Conservation (phyloP, 53 echinoderm and acorn worm species). For the Apostichopus leukothele region DNA sequence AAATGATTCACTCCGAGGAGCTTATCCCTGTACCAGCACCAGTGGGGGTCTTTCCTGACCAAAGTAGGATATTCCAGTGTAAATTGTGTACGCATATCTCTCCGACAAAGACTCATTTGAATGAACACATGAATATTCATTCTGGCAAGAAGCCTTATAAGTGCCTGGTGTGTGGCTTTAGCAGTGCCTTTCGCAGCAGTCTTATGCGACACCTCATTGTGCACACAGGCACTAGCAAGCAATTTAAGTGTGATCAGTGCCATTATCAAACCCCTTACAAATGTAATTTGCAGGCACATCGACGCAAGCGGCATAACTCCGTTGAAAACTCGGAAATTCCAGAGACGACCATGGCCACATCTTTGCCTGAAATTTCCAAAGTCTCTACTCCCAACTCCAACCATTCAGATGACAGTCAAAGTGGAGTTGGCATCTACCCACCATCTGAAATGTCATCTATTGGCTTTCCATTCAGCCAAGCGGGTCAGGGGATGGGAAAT, state of each 20-base stretch:
- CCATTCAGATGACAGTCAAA: constrained; percentile 54
- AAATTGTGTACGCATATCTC: constrained; percentile 95
- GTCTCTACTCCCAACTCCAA: constrained; percentile 44
- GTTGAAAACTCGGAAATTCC: constrained; percentile 49
- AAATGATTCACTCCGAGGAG: constrained; percentile 65
- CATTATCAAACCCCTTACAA: constrained; percentile 99
- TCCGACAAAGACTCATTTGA: constrained; percentile 90
- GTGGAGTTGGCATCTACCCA: constrained; percentile 55
- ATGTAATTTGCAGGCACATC: constrained; percentile 95
- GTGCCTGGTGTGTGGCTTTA: constrained; percentile 98
- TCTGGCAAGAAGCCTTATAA: constrained; percentile 98
- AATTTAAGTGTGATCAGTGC: constrained; percentile 97
- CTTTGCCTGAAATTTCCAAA: constrained; percentile 31
- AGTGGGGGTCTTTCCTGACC: constrained; percentile 67
- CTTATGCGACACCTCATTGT: constrained; percentile 97
- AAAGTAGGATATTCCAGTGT: constrained; percentile 93
- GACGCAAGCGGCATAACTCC: constrained; percentile 81
- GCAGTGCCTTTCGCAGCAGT: constrained; percentile 99
- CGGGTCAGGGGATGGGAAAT: neutral
- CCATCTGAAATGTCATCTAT: constrained; percentile 21
- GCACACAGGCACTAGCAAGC: constrained; percentile 97
- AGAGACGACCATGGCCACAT: constrained; percentile 15
- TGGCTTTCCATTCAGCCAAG: constrained; percentile 33
- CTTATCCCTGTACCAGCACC: constrained; percentile 61
- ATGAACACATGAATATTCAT: constrained; percentile 99